Base-by-base conservation (phyloP, 2,888 invertebrate species). In the Volucella inflata region DNA sequence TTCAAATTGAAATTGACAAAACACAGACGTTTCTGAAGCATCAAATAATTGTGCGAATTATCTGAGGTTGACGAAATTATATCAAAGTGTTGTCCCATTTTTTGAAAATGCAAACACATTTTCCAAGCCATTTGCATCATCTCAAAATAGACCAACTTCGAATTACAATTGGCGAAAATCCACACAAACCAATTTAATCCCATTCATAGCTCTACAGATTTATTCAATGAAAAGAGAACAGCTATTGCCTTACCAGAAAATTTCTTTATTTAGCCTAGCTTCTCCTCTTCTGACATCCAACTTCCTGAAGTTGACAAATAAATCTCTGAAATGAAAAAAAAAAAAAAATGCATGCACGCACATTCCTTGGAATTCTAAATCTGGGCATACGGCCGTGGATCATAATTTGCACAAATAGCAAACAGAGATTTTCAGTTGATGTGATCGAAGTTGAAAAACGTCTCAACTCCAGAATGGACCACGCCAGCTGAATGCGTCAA, bases 401-500 rank as follows among this genome's bases (percentile, higher is more conserved):
- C 67, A 81, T 77, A 80, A 68, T 81, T 85, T 72, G 81, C 76
- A 72, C 71, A 64, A 16, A 10, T 14, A 12, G 40, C 36, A 50
- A 10, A 10, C n/a, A 8, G 46, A 36, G 53, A 50, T 60, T 30
- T 51, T 21, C 14, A 48, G 21, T 38, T 14, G 51, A 60, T 67
- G 46, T 80, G 81, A 80, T 85, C 85, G 85, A 85, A 81, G 57
- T 85, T 85, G 81, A 85, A 85, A 81, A 81, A 85, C 76, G 46
- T 76, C 85, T 87, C 72, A 75, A 71, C 71, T 79, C 11, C 8
- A 50, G 78, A 87, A 87, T 80, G 87, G 85, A 85, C 75, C 55
- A 71, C 68, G 75, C 85, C 87, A 87, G 85, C 87, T 87, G 87
- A 68, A 83, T 81, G 68, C 82, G 59, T 87, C 83, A 85, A 87